phyloP scores from a whole-genome alignment of 2,888 invertebrate species.

The Andrena fulva region DNA sequence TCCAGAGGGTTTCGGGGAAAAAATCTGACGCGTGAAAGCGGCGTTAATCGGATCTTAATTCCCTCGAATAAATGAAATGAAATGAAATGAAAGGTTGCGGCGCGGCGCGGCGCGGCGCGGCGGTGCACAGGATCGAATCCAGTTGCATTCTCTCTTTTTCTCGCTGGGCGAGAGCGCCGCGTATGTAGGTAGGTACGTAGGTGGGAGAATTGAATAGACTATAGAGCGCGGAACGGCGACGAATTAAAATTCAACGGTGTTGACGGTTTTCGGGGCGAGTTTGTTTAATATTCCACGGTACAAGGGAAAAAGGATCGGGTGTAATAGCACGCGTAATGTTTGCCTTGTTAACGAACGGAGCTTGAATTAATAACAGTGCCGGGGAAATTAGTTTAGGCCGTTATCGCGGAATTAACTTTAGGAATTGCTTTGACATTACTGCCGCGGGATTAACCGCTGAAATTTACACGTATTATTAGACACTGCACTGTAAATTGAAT shows the following conservation, averaged over 20 bases:
- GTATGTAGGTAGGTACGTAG: no score
- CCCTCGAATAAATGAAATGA: slow-evolving; percentile 20
- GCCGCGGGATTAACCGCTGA: slow-evolving; percentile 4
- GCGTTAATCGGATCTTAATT: slow-evolving; percentile 25
- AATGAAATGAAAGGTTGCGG: slow-evolving; percentile 19
- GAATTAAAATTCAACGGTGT: slow-evolving; percentile 20
- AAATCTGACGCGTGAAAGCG: slow-evolving; percentile 9
- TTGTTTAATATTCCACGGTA: background rate
- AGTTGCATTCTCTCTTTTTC: background rate
- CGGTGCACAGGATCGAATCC: background rate
- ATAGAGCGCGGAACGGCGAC: background rate
- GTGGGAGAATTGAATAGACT: background rate
- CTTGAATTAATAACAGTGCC: slow-evolving; percentile 1
- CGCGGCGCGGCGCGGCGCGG: background rate
- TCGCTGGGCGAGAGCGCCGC: background rate
- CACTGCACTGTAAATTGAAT: slow-evolving; percentile 1
- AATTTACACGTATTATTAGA: slow-evolving; percentile 1
- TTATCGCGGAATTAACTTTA: slow-evolving; percentile 14
- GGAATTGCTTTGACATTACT: slow-evolving; percentile 2
- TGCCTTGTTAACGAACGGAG: background rate
- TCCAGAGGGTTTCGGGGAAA: background rate
- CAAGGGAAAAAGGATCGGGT: background rate
- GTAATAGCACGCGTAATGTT: slow-evolving; percentile 4
- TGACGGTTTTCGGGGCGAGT: background rate
- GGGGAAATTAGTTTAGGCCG: slow-evolving; percentile 3